These are phyloP conservation scores for Silurus glanis DNA, from an alignment of 2,113 vertebrate species.

Conservation along the genomic window DNA sequence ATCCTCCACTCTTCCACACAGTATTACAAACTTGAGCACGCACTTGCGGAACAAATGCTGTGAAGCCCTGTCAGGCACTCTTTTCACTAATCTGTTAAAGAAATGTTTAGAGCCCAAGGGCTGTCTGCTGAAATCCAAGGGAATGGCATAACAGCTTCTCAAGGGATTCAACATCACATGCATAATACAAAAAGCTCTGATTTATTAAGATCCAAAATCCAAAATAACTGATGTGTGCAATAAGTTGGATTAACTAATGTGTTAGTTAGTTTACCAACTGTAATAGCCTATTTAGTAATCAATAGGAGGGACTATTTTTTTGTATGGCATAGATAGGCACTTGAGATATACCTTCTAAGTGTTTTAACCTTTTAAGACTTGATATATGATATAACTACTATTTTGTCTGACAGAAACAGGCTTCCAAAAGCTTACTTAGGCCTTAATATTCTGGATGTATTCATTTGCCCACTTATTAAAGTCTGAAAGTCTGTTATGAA, in stretches of 20 bases:
- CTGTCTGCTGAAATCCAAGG: neutral
- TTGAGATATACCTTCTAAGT: neutral
- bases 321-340: neutral
- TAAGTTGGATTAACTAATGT: neutral
- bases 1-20: slow-evolving; percentile 10
- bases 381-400: neutral
- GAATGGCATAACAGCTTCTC: slow-evolving; percentile 12
- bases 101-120: neutral
- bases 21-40: slow-evolving; percentile 24
- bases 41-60: slow-evolving; percentile 12
- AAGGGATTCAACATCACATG: neutral
- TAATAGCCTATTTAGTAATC: neutral
- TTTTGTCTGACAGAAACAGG: neutral
- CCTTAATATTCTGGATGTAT: neutral
- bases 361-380: neutral
- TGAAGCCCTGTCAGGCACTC: slow-evolving; percentile 11
- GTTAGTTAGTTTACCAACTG: neutral
- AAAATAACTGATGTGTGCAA: neutral
- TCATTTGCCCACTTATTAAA: neutral
- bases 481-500: too few relatives aligned
- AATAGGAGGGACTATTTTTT: neutral
- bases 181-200: neutral
- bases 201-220: neutral
- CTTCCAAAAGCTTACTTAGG: neutral
- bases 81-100: slow-evolving; percentile 13